phyloP scores from a whole-genome alignment of 2,888 invertebrate genomes.

The Drosophila picticornis region DNA sequence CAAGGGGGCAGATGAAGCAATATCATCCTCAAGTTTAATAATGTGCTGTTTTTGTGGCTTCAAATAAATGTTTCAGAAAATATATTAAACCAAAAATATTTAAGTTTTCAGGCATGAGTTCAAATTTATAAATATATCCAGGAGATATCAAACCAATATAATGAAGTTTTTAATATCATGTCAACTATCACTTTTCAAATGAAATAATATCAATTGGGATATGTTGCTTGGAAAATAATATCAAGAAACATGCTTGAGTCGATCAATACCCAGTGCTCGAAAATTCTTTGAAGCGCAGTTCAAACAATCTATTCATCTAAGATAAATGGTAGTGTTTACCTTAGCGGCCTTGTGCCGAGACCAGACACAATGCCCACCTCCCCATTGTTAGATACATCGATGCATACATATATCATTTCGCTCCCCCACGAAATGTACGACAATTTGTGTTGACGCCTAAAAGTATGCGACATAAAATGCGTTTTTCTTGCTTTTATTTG shows the following conservation, averaged over 20 bases:
- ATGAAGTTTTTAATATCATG: no score
- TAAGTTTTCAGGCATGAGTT: background rate
- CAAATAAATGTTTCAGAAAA: background rate
- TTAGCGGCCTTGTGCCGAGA: slow-evolving; percentile 28
- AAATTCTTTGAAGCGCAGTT: slow-evolving; percentile 19
- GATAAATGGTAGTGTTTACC: slow-evolving; percentile 42
- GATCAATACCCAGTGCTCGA: background rate
- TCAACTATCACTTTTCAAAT: background rate
- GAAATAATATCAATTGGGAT: background rate
- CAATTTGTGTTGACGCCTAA: slow-evolving; percentile 58
- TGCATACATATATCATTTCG: slow-evolving; percentile 43
- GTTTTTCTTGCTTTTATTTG: slow-evolving; percentile 26
- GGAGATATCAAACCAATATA: background rate
- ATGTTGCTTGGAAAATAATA: background rate
- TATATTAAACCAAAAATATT: background rate
- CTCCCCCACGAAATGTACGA: slow-evolving; percentile 12
- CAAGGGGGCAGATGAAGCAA: background rate
- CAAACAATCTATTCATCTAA: slow-evolving; percentile 29
- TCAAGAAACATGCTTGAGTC: background rate
- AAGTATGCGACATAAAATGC: slow-evolving; percentile 65
- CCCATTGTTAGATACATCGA: slow-evolving; percentile 11
- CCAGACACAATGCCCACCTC: slow-evolving; percentile 12
- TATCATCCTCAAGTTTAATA: background rate
- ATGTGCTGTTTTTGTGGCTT: background rate
- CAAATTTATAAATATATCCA: background rate